Base-by-base conservation (phyloP, 2,888 invertebrate genomes). In the Himalopsyche japonica region DNA sequence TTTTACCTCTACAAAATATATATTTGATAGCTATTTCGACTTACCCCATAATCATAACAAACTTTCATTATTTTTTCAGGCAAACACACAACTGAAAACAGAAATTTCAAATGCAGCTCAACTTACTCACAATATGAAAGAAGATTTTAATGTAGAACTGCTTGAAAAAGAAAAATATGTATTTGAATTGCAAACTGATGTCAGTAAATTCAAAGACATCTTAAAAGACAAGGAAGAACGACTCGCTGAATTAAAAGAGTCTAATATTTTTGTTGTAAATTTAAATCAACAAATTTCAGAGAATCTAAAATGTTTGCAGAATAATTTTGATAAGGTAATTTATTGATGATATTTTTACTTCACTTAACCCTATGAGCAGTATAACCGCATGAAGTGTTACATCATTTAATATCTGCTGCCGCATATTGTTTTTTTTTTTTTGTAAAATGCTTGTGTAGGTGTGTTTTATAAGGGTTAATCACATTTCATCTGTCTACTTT, bases 71-170 rank as follows among this genome's bases (percentile, higher is more conserved):
- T 64, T 86, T 84, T 87, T 87, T 12, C 89, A 92, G 90, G 93
- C 93, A 91, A 90, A 92, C 0, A 93, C 92, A 86, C 93, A 93
- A 64, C 93, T 94, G 87, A 96, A 96, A 90, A 92, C 93, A 7
- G 97, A 97, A 90, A 90, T 96, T 1, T 93, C 95, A 43, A 95
- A 95, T 90, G 94, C 95, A 0, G 89, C 96, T 76, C 94, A 94
- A 88, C 89, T 96, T 57, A 95, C 94, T 0, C 94, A 94, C 47
- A 94, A 93, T 87, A 94, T 94, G 88, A 94, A 95, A 89, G 94
- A 94, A 32, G 95, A 95, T 89, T 92, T 93, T 85, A 93, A 93
- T 83, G 90, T 91, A 64, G 87, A 95, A 0, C 93, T 93, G 82
- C 86, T 88, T 0, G 93, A 94, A 85, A 91, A 93, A 82, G 89